A percentile compares a stretch with the other conserved stretches of the same genome.
Conservation (phyloP, 92 coral and sea anemone genomes). For the Siderastrea siderea region DNA sequence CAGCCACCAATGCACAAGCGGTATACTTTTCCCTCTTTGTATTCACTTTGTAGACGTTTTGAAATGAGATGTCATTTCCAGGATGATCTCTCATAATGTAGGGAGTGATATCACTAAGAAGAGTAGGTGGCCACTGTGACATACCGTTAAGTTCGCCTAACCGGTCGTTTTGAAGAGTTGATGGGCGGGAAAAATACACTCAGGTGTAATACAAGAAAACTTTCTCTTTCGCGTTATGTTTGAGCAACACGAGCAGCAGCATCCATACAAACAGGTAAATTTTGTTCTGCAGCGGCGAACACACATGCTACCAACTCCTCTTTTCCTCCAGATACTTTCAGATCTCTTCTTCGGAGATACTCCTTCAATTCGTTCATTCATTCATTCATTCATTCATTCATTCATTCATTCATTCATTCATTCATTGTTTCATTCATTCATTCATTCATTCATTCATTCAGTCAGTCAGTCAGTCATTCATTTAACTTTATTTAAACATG, state of each 20-base stretch:
- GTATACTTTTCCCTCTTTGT: constrained; percentile 66
- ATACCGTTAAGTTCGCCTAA: constrained; percentile 41
- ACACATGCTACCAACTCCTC: constrained; percentile 43
- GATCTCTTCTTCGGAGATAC: constrained; percentile 22
- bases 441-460: neutral
- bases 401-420: neutral
- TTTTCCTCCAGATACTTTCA: constrained; percentile 33
- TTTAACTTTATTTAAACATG: no score
- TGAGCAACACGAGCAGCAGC: constrained; percentile 33
- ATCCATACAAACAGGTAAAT: constrained; percentile 38
- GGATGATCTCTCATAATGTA: constrained; percentile 57
- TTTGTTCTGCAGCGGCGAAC: constrained; percentile 52
- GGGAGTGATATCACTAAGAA: constrained; percentile 46
- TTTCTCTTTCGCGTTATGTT: constrained; percentile 34
- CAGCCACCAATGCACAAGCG: constrained; percentile 45
- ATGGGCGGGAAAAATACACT: constrained; percentile 32
- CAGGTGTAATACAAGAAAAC: constrained; percentile 26
- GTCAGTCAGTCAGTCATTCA: no score
- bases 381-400: no score
- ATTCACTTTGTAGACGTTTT: constrained; percentile 54
- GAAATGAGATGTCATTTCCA: constrained; percentile 44
- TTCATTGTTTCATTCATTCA: no score
- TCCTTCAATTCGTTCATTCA: constrained; percentile 13
- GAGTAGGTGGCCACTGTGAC: constrained; percentile 47
- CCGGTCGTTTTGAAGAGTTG: constrained; percentile 36